These are phyloP conservation scores for Belgica antarctica DNA, from an alignment of 2,888 invertebrate genomes.

Conservation along the genomic window DNA sequence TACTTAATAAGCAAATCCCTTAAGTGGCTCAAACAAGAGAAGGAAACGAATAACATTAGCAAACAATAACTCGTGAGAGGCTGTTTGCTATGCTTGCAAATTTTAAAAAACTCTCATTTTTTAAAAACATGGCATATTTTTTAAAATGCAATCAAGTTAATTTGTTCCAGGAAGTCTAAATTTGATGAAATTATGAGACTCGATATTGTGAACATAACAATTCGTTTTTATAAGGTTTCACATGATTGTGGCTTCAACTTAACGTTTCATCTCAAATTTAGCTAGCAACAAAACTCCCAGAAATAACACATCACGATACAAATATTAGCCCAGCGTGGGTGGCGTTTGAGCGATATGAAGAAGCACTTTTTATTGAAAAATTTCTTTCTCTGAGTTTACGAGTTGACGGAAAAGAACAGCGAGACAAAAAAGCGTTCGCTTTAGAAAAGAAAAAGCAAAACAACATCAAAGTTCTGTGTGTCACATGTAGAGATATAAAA, in stretches of 20 bases:
- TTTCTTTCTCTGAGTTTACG: background rate
- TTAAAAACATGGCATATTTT: too few species aligned
- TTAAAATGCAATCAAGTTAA: too few species aligned
- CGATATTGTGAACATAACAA: too few species aligned
- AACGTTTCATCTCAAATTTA: background rate
- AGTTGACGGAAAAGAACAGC: background rate
- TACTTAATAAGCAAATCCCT: too few species aligned
- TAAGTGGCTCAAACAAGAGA: too few species aligned
- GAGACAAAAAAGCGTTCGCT: background rate
- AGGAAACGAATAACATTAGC: too few species aligned
- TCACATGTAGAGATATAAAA: conserved; percentile 18
- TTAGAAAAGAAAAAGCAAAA: background rate
- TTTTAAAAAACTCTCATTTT: too few species aligned
- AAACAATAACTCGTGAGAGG: too few species aligned
- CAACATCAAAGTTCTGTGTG: conserved; percentile 23
- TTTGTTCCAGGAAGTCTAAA: too few species aligned
- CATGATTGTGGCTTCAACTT: background rate
- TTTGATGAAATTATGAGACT: too few species aligned
- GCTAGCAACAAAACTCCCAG: background rate
- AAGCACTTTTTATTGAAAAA: background rate
- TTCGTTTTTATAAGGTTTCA: background rate
- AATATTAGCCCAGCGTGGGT: conserved; percentile 10
- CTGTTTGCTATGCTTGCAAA: too few species aligned
- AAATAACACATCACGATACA: conserved; percentile 1
- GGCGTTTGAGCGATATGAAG: background rate